Conservation (phyloP, 2,888 invertebrate species). For the Neoascia interrupta region DNA sequence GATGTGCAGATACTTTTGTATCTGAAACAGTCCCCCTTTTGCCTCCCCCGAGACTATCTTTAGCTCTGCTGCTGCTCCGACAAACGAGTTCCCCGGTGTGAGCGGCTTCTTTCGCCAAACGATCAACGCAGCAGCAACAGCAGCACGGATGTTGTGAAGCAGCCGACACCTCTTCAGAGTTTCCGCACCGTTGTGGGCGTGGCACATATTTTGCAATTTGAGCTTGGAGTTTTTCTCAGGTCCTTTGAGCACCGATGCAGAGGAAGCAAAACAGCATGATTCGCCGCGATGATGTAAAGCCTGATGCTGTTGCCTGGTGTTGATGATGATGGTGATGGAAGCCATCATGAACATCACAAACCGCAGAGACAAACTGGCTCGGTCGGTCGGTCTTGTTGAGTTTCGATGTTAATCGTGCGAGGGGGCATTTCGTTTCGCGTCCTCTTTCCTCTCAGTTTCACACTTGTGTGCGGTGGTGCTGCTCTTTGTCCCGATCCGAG, state of each 20-base stretch:
- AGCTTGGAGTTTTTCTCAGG: conserved; percentile 75
- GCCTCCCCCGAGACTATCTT: no score
- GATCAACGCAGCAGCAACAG: conserved; percentile 28
- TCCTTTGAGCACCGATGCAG: conserved; percentile 36
- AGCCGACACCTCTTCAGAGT: conserved; percentile 70
- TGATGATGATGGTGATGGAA: conserved; percentile 77
- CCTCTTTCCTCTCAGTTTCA: conserved; percentile 50
- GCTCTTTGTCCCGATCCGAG: neutral
- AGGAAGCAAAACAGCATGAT: conserved; percentile 54
- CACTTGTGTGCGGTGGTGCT: conserved; percentile 37
- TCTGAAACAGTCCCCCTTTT: neutral
- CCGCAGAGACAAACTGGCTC: conserved; percentile 76
- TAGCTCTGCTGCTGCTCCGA: neutral
- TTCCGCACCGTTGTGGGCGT: conserved; percentile 73
- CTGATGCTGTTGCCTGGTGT: conserved; percentile 72
- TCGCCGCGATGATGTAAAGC: conserved; percentile 43
- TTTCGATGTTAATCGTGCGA: conserved; percentile 65
- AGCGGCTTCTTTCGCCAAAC: conserved; percentile 52
- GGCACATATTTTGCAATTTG: conserved; percentile 78
- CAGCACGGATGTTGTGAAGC: conserved; percentile 69
- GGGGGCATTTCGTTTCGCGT: conserved; percentile 23
- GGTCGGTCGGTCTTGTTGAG: conserved; percentile 66
- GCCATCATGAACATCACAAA: conserved; percentile 77
- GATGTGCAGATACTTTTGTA: conserved; percentile 70
- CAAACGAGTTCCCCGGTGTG: conserved; percentile 29